Conservation (phyloP, 2,888 invertebrate genomes). For the Stenodema calcarata region DNA sequence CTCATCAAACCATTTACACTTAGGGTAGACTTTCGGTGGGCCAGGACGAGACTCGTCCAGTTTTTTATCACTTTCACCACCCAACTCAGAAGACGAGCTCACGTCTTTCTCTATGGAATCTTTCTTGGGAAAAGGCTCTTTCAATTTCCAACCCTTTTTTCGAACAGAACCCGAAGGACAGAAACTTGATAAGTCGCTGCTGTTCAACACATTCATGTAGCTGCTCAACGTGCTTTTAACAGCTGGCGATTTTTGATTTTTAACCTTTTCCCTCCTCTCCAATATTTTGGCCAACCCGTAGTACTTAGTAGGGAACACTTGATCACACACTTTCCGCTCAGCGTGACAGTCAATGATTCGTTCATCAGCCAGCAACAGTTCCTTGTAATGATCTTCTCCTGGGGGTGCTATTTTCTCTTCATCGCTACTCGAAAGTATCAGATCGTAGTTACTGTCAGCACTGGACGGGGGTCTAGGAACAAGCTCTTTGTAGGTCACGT, state of each 20-base stretch:
- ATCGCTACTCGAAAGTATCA: constrained; percentile 25
- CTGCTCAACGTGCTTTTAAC: background rate
- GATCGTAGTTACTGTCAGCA: constrained; percentile 30
- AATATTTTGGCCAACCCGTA: constrained; percentile 19
- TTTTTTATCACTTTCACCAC: background rate
- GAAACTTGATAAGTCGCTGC: background rate
- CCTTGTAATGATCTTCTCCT: constrained; percentile 27
- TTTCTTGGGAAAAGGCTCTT: constrained; percentile 40
- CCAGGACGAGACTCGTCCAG: background rate
- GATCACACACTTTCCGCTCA: background rate
- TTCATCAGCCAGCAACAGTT: constrained; percentile 7
- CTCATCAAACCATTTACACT: constrained; percentile 34
- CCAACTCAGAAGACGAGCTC: background rate
- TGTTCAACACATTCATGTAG: background rate
- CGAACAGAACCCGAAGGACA: background rate
- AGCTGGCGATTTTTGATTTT: background rate
- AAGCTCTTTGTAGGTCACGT: background rate
- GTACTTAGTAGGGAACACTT: background rate
- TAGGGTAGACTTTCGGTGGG: background rate
- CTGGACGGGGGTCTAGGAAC: background rate
- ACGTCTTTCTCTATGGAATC: constrained; percentile 31
- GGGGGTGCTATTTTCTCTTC: background rate
- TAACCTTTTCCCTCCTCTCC: constrained; percentile 15
- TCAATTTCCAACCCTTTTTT: constrained; percentile 24
- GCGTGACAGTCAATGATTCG: background rate